Conservation (phyloP, 2,113 vertebrate species). For the Syngnathus floridae region DNA sequence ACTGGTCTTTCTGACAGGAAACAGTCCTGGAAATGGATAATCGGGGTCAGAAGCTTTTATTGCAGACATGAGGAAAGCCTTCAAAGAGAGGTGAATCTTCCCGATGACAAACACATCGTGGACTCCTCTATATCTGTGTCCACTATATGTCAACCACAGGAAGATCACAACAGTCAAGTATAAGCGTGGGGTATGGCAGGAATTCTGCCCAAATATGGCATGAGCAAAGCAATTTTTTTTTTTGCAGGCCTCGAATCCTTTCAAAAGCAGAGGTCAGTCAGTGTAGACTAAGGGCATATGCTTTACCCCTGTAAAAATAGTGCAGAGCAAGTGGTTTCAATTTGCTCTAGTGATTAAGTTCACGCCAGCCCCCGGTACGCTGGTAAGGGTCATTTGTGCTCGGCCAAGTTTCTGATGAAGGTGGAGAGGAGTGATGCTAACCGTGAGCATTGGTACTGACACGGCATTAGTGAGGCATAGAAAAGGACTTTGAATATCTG, state of each 20-base stretch:
- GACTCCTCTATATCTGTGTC: conserved; percentile 49
- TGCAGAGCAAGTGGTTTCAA: conserved; percentile 84
- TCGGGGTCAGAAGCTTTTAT: conserved; percentile 63
- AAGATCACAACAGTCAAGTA: conserved; percentile 45
- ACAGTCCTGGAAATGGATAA: conserved; percentile 59
- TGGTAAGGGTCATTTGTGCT: conserved; percentile 82
- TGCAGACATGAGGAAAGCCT: conserved; percentile 54
- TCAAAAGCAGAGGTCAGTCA: conserved; percentile 65
- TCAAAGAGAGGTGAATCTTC: conserved; percentile 58
- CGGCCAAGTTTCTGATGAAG: conserved; percentile 76
- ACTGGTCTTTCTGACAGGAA: conserved; percentile 47
- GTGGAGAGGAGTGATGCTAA: conserved; percentile 58
- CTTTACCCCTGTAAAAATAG: conserved; percentile 77
- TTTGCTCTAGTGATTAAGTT: conserved; percentile 91
- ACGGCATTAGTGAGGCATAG: conserved; percentile 59
- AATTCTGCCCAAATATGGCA: conserved; percentile 44
- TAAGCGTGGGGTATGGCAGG: conserved; percentile 37
- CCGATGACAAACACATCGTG: conserved; percentile 51
- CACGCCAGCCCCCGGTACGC: conserved; percentile 80
- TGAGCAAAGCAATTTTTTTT: conserved; percentile 41
- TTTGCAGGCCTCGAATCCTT: conserved; percentile 48
- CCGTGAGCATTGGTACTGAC: conserved; percentile 65
- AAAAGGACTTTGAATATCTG: conserved; percentile 53
- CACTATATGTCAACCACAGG: conserved; percentile 56
- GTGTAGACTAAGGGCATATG: conserved; percentile 70